Evolutionary conservation across 2,888 invertebrate species (phyloP), one percentile per base, ranked within the genome.

Genomic region (Tortricodes alternella): DNA sequence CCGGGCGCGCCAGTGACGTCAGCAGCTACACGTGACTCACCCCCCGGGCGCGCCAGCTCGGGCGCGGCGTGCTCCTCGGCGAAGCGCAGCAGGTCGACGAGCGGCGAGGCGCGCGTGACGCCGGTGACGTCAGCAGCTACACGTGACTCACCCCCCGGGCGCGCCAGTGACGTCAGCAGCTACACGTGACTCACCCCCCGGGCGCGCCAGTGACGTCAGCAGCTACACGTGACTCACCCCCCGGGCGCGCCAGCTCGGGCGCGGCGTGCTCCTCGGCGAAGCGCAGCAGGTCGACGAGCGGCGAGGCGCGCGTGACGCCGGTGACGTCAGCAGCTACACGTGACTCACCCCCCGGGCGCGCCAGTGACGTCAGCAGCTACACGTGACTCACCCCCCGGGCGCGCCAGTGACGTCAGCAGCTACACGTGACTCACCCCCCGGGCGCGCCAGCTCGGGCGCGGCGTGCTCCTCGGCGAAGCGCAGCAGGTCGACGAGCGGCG

Each of bases 171-270:
- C 96, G 72, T 95, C 94, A 0, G 98, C 98, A 69, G 95, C 93
- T 34, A 96, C 98, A 75, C 97, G 95, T 1, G 97, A 95, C 4
- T 11, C 32, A 13, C 32, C 32, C 11, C 32, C 13, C 11, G 32
- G 11, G 11, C 13, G 32, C 27, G 97, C 98, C 65, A 99, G 93
- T 1, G 99, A 98, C 55, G 98, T 99, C 58, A 99, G 98, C 67
- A 99, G 92, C 90, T 97, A 99, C 68, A 99, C 93, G 2, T n/a
- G n/a, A n/a, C 99, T 99, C 8, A 98, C 96, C 87, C 99, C 99
- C 81, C 99, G 99, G 66, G 96, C 95, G 50, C 96, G 94, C 99
- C 99, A 99, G 11, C 79, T 96, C 95, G 51, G 89, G 82, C 0
- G 88, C 80, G 0, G 97, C 96, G 72, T 95, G 94, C 73, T 94